phyloP scores from a whole-genome alignment of 2,888 invertebrate species.

The Microctonus hyperodae region DNA sequence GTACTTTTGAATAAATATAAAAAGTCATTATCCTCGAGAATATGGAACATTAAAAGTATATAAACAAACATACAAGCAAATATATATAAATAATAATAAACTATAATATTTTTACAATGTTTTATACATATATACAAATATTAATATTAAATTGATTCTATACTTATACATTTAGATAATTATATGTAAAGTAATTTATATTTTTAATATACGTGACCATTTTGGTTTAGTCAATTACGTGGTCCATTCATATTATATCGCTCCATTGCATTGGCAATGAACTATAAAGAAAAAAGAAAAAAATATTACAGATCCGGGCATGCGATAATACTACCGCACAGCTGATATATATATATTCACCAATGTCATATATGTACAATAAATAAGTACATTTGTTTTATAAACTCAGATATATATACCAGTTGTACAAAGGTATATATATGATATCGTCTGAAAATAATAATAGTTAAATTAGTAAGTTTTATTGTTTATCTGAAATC shows the following conservation, averaged over 20 bases:
- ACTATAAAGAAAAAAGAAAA: neutral
- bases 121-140: too few relatives aligned
- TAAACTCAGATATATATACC: too few relatives aligned
- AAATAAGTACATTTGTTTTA: neutral
- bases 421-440: too few relatives aligned
- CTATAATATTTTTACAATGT: too few relatives aligned
- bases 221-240: neutral
- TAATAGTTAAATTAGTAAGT: neutral
- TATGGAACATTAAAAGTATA: neutral
- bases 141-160: too few relatives aligned
- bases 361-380: neutral
- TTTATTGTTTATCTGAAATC: too few relatives aligned
- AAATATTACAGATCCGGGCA: conserved; percentile 4
- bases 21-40: conserved; percentile 2
- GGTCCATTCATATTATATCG: neutral
- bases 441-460: neutral
- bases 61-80: too few relatives aligned
- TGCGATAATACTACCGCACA: neutral
- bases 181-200: too few relatives aligned
- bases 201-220: neutral
- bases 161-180: neutral
- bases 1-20: neutral
- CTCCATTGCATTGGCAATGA: neutral
- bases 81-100: too few relatives aligned
- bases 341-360: too few relatives aligned